Base-by-base conservation (phyloP, 2,113 vertebrate genomes). In the Oncorhynchus mykiss region DNA sequence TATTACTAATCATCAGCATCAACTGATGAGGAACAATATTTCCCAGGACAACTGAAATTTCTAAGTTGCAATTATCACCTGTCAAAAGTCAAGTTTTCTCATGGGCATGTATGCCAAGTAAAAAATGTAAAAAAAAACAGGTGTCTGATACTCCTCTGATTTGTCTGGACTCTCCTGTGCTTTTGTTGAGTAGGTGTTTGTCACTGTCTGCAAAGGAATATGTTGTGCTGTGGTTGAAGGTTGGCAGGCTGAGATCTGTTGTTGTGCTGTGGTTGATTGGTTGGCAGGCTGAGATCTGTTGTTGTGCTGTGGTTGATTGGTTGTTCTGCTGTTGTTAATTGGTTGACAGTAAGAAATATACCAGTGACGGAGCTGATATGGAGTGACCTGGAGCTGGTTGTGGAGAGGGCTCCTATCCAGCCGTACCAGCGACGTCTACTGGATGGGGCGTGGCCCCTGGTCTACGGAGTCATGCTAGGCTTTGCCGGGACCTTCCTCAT, bases 381-480 rank as follows among this genome's bases (percentile, higher is more conserved):
- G 91, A 82, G 78, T 2, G 78, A 83, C 1, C 51, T 95, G 84
- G 93, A 94, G 60, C 88, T 96, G 81, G 80, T 89, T 27, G 80
- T 96, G 6, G 72, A 94, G 84, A 86, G 92, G 7, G 80, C 57
- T 29, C 88, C 70, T 0, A 89, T 87, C 2, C 78, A 91, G 0
- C 88, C 11, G 0, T 95, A 95, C 86, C 65, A 78, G 59, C 90
- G 82, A 31, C 90, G 80, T 22, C 90, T 91, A 48, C 57, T 82
- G 59, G 90, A 88, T 25, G 94, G 93, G 80, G 69, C 74, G 0
- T 62, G 75, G 12, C 93, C 94, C 0, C 5, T 97, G 80, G 1
- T 90, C 1, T 88, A 85, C 0, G 95, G 95, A 0, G 0, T 96
- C n/a, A 12, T 96, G 34, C 73, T 92, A 0, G 96, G 96, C 31